Evolutionary conservation across 2,797 vertebrate species (phyloP).

Genomic region (Lophotriccus pileatus): DNA sequence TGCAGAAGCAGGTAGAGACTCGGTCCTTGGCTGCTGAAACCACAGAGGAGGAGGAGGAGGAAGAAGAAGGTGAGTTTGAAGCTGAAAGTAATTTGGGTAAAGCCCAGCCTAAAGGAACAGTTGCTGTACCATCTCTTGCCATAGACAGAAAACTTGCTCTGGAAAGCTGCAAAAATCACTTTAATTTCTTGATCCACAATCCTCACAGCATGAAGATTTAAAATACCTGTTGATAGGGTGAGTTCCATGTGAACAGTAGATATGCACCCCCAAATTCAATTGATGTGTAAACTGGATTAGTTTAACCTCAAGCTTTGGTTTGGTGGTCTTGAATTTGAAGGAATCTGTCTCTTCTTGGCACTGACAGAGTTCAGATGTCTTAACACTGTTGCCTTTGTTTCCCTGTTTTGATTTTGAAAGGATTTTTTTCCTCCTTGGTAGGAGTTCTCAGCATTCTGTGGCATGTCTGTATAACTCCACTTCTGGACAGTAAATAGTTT

Average conservation of each 20-base stretch:
- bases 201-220: neutral
- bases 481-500: neutral
- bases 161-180: neutral
- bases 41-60: conserved; percentile 94
- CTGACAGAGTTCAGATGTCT: neutral
- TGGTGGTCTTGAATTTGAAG: neutral
- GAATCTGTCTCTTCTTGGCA: neutral
- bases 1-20: conserved; percentile 98
- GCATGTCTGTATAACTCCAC: neutral
- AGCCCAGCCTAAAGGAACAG: neutral
- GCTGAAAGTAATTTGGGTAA: neutral
- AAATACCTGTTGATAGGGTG: neutral
- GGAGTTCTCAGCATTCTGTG: neutral
- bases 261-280: neutral
- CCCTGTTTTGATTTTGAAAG: neutral
- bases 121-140: neutral
- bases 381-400: neutral
- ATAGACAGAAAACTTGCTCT: neutral
- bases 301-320: neutral
- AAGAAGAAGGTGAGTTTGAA: conserved; percentile 79
- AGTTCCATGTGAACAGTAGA: neutral
- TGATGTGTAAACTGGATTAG: neutral
- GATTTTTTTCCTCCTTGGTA: neutral
- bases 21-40: conserved; percentile 93
- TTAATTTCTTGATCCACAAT: neutral